phyloP scores from a whole-genome alignment of 2,888 invertebrate genomes.

The Malthinus seriepunctatus region DNA sequence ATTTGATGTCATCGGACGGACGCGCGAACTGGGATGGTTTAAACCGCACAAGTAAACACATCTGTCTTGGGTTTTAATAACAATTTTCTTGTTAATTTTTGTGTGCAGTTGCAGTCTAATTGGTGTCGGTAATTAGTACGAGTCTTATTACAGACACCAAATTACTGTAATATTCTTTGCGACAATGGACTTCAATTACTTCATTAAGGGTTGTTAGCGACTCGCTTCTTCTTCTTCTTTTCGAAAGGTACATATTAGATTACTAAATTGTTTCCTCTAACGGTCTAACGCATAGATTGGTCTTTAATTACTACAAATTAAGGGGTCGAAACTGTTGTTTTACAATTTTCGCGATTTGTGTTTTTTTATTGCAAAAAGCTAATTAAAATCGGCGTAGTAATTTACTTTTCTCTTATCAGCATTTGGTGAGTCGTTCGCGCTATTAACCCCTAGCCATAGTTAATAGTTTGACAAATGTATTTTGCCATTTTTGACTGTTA shows the following conservation, averaged over 20 bases:
- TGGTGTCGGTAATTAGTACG: not conserved
- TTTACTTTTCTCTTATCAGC: slow-evolving; percentile 22
- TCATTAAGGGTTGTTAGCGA: not conserved
- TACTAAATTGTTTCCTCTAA: too few relatives aligned
- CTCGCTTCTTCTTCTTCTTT: too few relatives aligned
- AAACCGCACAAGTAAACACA: too few relatives aligned
- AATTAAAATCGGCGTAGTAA: slow-evolving; percentile 25
- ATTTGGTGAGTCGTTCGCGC: slow-evolving; percentile 24
- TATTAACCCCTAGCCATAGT: slow-evolving; percentile 33
- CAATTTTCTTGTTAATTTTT: too few relatives aligned
- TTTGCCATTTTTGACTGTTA: slow-evolving; percentile 37
- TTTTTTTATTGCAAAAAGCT: not conserved
- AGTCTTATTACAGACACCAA: not conserved
- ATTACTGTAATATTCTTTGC: slow-evolving; percentile 1
- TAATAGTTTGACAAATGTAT: slow-evolving; percentile 43
- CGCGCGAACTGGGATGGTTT: too few relatives aligned
- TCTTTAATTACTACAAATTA: too few relatives aligned
- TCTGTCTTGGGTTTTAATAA: too few relatives aligned
- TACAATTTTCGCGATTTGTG: not conserved
- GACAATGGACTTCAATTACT: slow-evolving; percentile 2
- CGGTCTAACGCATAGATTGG: too few relatives aligned
- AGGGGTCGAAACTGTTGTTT: too few relatives aligned
- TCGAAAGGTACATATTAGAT: too few relatives aligned
- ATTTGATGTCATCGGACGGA: too few relatives aligned
- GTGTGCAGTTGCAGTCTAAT: not conserved